These are phyloP conservation scores for Brachionus calyciflorus DNA, from an alignment of 1,140 invertebrate species.

Conservation along the genomic window DNA sequence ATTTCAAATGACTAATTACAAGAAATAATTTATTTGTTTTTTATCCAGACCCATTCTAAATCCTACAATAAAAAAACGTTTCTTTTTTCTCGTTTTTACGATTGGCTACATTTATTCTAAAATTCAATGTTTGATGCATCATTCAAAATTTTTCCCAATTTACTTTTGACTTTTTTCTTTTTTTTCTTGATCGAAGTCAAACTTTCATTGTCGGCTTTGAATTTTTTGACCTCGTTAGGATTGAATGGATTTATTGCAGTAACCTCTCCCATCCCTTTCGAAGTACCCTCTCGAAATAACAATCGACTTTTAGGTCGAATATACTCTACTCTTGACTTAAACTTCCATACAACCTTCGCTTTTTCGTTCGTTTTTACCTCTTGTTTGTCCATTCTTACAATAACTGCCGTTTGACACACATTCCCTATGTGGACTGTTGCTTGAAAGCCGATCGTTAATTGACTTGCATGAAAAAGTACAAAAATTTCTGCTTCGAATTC, in stretches of 20 bases:
- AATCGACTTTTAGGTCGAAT: constrained; percentile 79
- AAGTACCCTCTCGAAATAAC: constrained; percentile 83
- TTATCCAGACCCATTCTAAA: too few species aligned
- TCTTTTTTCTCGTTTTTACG: too few species aligned
- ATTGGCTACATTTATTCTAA: too few species aligned
- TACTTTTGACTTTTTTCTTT: not conserved
- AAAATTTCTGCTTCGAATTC: constrained; percentile 73
- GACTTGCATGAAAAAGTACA: constrained; percentile 77
- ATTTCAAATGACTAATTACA: too few species aligned
- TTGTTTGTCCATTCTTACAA: constrained; percentile 62
- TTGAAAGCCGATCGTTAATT: constrained; percentile 83
- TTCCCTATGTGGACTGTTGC: constrained; percentile 90
- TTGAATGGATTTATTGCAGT: constrained; percentile 58
- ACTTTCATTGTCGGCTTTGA: not conserved
- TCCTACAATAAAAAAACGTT: too few species aligned
- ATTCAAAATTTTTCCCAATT: not conserved
- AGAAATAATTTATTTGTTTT: too few species aligned
- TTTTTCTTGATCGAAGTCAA: constrained; percentile 21
- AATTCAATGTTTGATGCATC: constrained; percentile 21
- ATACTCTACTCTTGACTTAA: constrained; percentile 84
- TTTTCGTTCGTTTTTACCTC: constrained; percentile 76
- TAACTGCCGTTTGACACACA: constrained; percentile 81
- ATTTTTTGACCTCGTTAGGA: not conserved
- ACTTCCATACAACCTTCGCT: constrained; percentile 80
- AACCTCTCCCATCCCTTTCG: constrained; percentile 77